A percentile compares a stretch with the other conserved stretches of the same genome.
Conservation (phyloP, 2,113 vertebrate genomes). For the Prietella phreatophila region DNA sequence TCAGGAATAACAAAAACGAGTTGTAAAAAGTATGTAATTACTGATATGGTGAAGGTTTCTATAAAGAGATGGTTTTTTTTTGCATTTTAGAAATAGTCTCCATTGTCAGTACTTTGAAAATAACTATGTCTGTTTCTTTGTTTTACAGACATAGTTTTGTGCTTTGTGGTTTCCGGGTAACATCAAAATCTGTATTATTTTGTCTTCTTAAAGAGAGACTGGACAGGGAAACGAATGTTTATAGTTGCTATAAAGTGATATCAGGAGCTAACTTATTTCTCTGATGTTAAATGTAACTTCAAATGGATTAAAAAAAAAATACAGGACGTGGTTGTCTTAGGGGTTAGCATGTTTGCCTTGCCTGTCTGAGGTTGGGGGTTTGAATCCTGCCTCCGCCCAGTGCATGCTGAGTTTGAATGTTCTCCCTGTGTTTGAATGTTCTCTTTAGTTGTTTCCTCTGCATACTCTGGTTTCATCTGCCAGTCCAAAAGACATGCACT, state of each 20-base stretch:
- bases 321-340: not conserved
- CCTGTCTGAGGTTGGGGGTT: no score
- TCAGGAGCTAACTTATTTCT: not conserved
- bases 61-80: not conserved
- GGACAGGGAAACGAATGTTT: not conserved
- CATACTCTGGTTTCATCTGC: no score
- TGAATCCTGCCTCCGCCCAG: no score
- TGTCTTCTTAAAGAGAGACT: not conserved
- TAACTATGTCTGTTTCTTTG: not conserved
- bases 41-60: not conserved
- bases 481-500: not conserved
- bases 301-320: not conserved
- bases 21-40: not conserved
- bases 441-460: no score
- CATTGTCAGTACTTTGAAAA: not conserved
- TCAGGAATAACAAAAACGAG: not conserved
- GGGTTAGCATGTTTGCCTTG: no score
- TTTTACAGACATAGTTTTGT: not conserved
- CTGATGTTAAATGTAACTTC: not conserved
- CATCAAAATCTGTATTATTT: not conserved
- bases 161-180: not conserved
- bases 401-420: no score
- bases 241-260: not conserved
- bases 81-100: not conserved
- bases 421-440: no score